Base-by-base conservation (phyloP, 2,113 vertebrate species). In the Podocnemis expansa region DNA sequence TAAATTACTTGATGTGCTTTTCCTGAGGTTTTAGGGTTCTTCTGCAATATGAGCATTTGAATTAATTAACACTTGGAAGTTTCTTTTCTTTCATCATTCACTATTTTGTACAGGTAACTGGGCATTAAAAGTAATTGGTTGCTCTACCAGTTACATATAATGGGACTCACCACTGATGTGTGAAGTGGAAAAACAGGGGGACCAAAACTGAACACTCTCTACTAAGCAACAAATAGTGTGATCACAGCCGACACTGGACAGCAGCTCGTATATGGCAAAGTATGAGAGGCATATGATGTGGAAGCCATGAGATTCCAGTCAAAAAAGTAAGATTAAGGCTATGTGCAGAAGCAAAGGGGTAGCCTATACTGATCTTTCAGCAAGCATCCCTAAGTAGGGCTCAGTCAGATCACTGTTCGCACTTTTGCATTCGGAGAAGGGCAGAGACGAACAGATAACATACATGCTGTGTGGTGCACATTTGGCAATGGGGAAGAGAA, bases 291-390 rank as follows among this genome's bases (percentile, higher is more conserved):
- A 89, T 82, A 85, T 14, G 5, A 83, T 78, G 82, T 89, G 55
- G 85, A 84, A 87, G 70, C 60, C 29, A 41, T 75, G 63, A 78
- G 55, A 43, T 41, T 55, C 6, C 31, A 75, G 43, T 27, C 86
- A 25, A 56, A 38, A 49, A 38, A 27, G 51, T 41, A 41, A 81
- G 78, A 91, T 56, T 81, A 60, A 91, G n/a, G 47, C 21, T 82
- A 52, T 49, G 14, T 0, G 0, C 0, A 0, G 31, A 76, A 76
- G 41, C 22, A 76, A 76, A 88, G 56, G 87, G 82, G n/a, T 52
- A 86, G 56, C 22, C 78, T 31, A 82, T 94, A 86, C 90, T 56
- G 91, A 84, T 76, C 94, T 86, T 91, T 90, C 75, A 86, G 82
- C 21, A n/a, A 80, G 73, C 76, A 85, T 47, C 45, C n/a, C 27